Conservation (phyloP, 2,113 vertebrate genomes). For the Ranitomeya variabilis region DNA sequence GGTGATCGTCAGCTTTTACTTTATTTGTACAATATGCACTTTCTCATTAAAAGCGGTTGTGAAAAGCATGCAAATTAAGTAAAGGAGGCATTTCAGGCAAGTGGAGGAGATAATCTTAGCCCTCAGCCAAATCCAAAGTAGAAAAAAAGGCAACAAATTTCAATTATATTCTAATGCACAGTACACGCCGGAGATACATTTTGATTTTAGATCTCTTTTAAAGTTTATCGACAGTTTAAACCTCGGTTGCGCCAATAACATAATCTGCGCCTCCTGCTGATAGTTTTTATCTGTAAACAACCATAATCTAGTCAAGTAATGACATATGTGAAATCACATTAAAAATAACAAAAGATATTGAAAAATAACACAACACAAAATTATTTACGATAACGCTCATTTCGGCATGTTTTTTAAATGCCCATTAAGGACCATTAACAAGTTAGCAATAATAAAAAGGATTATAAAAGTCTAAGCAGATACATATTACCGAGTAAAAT, state of each 20-base stretch:
- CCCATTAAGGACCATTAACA: slow-evolving; percentile 46
- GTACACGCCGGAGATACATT: not conserved
- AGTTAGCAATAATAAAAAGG: slow-evolving; percentile 40
- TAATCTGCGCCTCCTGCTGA: not conserved
- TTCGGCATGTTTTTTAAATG: slow-evolving; percentile 2
- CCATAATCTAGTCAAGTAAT: slow-evolving; percentile 8
- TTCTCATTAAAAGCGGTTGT: not conserved
- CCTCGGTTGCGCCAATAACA: slow-evolving; percentile 1
- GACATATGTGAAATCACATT: slow-evolving; percentile 48
- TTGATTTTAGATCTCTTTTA: slow-evolving; percentile 6
- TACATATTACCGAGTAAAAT: slow-evolving; percentile 25
- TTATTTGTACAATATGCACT: not conserved
- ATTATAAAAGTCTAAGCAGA: slow-evolving; percentile 45
- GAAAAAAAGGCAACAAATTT: not conserved
- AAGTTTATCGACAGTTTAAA: not conserved
- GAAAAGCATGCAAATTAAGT: not conserved
- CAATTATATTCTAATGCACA: not conserved
- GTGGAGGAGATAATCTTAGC: slow-evolving; percentile 1
- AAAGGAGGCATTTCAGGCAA: not conserved
- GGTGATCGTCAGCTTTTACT: not conserved
- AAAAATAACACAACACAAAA: slow-evolving; percentile 4
- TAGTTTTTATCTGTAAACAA: slow-evolving; percentile 3
- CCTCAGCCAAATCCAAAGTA: slow-evolving; percentile 15
- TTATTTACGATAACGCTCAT: not conserved
- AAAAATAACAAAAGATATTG: slow-evolving; percentile 25